Percentiles rank a stretch among this genome's conserved stretches.
These are phyloP conservation scores for Hyaena hyaena DNA, from an alignment of 2,113 vertebrate genomes.

Conservation along the genomic window DNA sequence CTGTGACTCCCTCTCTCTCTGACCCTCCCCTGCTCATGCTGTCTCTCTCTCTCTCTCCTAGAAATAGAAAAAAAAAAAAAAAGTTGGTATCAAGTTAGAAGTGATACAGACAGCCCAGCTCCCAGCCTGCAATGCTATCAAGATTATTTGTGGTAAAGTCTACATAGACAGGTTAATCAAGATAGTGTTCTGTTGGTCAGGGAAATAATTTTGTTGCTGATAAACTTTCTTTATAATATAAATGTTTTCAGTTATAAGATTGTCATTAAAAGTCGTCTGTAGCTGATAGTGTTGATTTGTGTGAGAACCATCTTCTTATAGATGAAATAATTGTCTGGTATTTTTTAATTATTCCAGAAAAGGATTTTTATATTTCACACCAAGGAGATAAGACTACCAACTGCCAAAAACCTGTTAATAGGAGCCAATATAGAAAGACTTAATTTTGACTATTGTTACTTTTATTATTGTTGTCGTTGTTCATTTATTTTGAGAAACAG, in stretches of 20 bases:
- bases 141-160: neutral
- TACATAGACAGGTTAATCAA: neutral
- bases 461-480: neutral
- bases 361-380: neutral
- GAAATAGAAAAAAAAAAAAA: neutral
- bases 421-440: neutral
- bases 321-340: neutral
- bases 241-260: neutral
- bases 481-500: too few relatives aligned
- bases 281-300: conserved; percentile 11
- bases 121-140: neutral
- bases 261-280: neutral
- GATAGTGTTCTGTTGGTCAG: conserved; percentile 30
- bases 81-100: conserved; percentile 18
- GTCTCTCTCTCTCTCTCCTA: too few relatives aligned
- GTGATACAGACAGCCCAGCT: neutral
- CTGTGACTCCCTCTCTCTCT: too few relatives aligned
- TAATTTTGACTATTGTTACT: conserved; percentile 35
- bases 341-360: conserved; percentile 2
- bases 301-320: neutral
- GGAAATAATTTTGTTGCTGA: neutral
- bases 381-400: neutral
- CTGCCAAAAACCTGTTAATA: conserved; percentile 17
- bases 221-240: neutral
- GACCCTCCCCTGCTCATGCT: too few relatives aligned